Conservation (phyloP, 2,888 invertebrate species). For the Leptopilina syphax region DNA sequence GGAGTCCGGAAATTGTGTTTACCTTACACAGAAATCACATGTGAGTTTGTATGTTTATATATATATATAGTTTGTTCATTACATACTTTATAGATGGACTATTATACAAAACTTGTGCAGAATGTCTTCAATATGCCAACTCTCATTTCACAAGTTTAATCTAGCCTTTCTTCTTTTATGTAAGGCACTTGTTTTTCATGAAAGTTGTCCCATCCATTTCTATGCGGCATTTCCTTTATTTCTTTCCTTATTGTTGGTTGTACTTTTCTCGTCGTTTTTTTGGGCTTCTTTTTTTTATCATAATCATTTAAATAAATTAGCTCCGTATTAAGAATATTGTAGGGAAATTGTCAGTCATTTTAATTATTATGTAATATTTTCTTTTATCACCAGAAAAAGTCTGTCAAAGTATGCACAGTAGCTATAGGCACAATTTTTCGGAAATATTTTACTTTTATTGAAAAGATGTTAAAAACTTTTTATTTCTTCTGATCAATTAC, state of each 20-base stretch:
- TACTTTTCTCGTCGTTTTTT: background rate
- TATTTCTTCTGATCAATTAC: too few relatives aligned
- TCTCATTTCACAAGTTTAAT: slow-evolving; percentile 34
- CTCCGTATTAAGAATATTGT: background rate
- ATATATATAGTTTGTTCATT: slow-evolving; percentile 23
- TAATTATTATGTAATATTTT: too few relatives aligned
- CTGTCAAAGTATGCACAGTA: too few relatives aligned
- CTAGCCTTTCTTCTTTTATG: slow-evolving; percentile 37
- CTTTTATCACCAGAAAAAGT: too few relatives aligned
- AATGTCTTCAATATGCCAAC: slow-evolving; percentile 24
- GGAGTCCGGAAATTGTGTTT: slow-evolving; percentile 53
- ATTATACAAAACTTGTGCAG: slow-evolving; percentile 17
- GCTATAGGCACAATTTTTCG: too few relatives aligned
- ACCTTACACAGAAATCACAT: slow-evolving; percentile 48
- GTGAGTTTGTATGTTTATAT: background rate
- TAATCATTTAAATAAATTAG: slow-evolving; percentile 3
- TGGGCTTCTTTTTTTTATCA: too few relatives aligned
- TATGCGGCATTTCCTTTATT: slow-evolving; percentile 3
- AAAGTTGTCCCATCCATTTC: slow-evolving; percentile 18
- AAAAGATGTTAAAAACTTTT: too few relatives aligned
- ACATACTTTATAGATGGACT: slow-evolving; percentile 15
- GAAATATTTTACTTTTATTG: too few relatives aligned
- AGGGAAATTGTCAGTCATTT: background rate
- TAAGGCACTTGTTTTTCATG: slow-evolving; percentile 22
- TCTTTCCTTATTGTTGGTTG: background rate